Base-by-base conservation (phyloP, 2,797 vertebrate genomes). In the Sebastes umbrosus region DNA sequence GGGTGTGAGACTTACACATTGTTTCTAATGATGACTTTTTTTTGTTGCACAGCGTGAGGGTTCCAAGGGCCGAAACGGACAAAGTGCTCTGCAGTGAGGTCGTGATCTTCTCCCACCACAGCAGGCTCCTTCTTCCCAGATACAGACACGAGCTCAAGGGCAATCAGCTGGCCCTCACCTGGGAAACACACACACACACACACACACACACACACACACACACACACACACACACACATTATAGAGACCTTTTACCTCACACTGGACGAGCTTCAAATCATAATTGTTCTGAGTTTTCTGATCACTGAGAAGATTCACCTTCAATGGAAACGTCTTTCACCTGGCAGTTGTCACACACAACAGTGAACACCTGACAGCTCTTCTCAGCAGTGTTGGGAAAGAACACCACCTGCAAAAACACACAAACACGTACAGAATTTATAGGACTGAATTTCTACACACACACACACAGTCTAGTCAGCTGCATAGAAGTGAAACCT, bases 301-400 rank as follows among this genome's bases (percentile, higher is more conserved):
- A 65, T 65, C 6, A 12, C 9, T 12, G 54, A 20, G 13, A 59
- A 55, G 25, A 52, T 66, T 93, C 68, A 99, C 99, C 99, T 97
- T 94, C 82, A 8, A 97, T 79, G 69, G 94, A 96, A 87, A 99
- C 83, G 52, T 98, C 95, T 84, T 88, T 96, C 54, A 96, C 90
- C 80, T 97, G 98, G 90, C 96, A 99, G 91, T 97, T 97, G 95
- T 99, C 97, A 87, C 97, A 98, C 52, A 96, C 90, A 2, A 99
- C 55, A 36, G 94, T 92, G 83, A 97, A 99, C 55, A 76, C 90
- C 87, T 96, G 93, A 59, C 93, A 76, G 10, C 85, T 94, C 63
- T 62, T 93, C 69, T 94, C 96, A 10, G 95, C 83, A 24, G 76
- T 70, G 9, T 64, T 93, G 18, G 99, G 99, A 68, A 97, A 96